Evolutionary conservation across 2,113 vertebrate species (phyloP).

Genomic region (Meles meles): DNA sequence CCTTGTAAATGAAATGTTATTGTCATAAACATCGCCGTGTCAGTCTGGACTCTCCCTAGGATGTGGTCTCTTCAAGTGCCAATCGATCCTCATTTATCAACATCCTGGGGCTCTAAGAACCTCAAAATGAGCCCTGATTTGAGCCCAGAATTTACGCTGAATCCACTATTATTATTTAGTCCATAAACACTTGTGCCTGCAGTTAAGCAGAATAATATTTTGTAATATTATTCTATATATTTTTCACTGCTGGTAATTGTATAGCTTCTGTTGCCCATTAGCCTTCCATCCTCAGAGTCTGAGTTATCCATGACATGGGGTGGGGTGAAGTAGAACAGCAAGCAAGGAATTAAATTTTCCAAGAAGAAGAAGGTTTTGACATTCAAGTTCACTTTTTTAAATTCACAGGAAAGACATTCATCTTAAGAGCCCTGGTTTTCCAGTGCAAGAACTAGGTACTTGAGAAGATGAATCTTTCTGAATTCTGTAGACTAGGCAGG

Average conservation of each 20-base stretch:
- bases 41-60: neutral
- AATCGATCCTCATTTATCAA: neutral
- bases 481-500: neutral
- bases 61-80: neutral
- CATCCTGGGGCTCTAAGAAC: neutral
- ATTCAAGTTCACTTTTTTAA: constrained; percentile 32
- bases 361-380: constrained; percentile 3
- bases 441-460: neutral
- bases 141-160: neutral
- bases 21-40: neutral
- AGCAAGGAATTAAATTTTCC: neutral
- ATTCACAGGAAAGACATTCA: constrained; percentile 6
- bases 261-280: neutral
- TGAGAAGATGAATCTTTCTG: constrained; percentile 3
- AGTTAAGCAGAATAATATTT: neutral
- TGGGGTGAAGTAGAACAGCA: neutral
- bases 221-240: neutral
- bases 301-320: neutral
- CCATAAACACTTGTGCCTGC: neutral
- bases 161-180: neutral
- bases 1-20: neutral
- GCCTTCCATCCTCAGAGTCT: neutral
- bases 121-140: neutral
- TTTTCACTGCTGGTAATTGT: neutral
- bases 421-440: neutral